Conservation (phyloP, 2,797 vertebrate species). For the Anas bahamensis region DNA sequence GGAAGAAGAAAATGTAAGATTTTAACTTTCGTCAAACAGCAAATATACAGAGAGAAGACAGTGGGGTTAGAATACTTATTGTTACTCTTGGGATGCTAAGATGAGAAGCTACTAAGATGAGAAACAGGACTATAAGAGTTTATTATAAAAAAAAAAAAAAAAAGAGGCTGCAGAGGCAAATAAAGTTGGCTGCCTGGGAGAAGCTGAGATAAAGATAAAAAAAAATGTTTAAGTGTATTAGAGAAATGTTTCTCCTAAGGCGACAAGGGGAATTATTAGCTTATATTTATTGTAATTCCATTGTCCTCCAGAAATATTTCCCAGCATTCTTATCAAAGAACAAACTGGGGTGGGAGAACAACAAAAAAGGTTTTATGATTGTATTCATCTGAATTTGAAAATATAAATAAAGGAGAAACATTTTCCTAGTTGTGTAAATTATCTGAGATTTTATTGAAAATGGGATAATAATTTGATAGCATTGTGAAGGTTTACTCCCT, state of each 20-base stretch:
- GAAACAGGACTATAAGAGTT: background rate
- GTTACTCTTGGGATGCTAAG: background rate
- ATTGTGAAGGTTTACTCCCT: background rate
- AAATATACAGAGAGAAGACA: background rate
- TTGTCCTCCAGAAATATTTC: background rate
- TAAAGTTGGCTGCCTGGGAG: background rate
- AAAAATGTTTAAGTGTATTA: background rate
- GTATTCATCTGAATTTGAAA: background rate
- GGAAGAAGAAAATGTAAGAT: background rate
- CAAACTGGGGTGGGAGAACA: background rate
- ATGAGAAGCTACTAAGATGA: background rate
- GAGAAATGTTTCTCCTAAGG: background rate
- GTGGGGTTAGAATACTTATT: background rate
- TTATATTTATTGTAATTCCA: background rate
- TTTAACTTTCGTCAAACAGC: background rate
- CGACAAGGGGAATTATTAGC: background rate
- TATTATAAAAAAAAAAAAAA: background rate
- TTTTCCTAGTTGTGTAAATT: background rate
- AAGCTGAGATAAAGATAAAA: background rate
- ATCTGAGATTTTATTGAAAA: background rate
- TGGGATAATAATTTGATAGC: background rate
- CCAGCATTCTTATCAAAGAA: background rate
- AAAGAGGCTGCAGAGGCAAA: background rate
- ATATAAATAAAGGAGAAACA: background rate
- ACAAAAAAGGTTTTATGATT: background rate